phyloP scores from a whole-genome alignment of 2,797 vertebrate species.

The Philypnodon macrostomus region DNA sequence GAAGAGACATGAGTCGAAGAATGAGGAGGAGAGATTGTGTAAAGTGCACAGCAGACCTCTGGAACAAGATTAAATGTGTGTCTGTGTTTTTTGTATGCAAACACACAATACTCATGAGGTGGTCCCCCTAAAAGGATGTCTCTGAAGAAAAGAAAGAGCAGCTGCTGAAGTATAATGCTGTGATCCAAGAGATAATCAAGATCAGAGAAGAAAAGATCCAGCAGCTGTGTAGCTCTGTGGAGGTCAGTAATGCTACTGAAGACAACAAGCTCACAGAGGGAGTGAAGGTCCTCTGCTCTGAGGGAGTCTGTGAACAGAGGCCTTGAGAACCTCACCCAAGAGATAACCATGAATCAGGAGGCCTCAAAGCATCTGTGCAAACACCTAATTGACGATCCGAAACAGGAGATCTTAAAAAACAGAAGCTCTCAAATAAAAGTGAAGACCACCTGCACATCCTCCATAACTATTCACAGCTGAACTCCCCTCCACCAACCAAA shows the following conservation, averaged over 20 bases:
- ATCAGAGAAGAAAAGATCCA: constrained; percentile 10
- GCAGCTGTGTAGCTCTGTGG: constrained; percentile 10
- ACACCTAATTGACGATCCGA: constrained; percentile 15
- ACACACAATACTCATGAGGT: constrained; percentile 21
- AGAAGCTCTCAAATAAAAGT: neutral
- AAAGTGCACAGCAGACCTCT: constrained; percentile 11
- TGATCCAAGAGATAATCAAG: constrained; percentile 22
- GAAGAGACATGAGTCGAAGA: constrained; percentile 17
- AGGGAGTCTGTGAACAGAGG: constrained; percentile 2
- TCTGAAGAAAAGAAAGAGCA: constrained; percentile 5
- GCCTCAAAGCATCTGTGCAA: constrained; percentile 6
- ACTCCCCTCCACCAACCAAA: neutral
- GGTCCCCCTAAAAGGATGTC: constrained; percentile 14
- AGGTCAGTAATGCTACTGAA: constrained; percentile 3
- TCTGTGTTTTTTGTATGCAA: constrained; percentile 14
- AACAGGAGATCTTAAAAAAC: constrained; percentile 28
- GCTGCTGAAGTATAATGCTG: neutral
- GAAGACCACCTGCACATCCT: constrained; percentile 1
- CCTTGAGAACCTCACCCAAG: constrained; percentile 5
- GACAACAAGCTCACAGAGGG: constrained; percentile 4
- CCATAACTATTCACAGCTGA: neutral
- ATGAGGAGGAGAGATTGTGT: constrained; percentile 13
- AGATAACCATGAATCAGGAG: constrained; percentile 7
- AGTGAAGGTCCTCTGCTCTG: constrained; percentile 11
- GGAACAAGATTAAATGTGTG: constrained; percentile 12